A percentile compares a stretch with the other conserved stretches of the same genome.
These are phyloP conservation scores for Drosophila yakuba DNA, from an alignment of 1,140 invertebrate species.

Conservation along the genomic window DNA sequence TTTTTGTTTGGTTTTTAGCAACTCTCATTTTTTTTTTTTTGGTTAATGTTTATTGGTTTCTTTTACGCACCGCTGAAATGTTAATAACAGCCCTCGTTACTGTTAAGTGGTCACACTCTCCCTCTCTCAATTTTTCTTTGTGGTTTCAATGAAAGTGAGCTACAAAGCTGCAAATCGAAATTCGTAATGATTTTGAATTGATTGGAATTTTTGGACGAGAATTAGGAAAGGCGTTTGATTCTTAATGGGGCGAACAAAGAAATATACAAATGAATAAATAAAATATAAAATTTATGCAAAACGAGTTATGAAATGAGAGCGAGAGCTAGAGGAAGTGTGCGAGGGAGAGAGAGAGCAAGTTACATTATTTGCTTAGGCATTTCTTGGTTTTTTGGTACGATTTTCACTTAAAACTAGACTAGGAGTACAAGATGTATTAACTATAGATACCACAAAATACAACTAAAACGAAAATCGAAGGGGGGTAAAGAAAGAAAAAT, in stretches of 20 bases:
- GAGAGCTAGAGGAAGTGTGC: conserved; percentile 27
- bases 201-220: conserved; percentile 23
- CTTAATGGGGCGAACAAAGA: conserved; percentile 2
- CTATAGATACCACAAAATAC: conserved; percentile 16
- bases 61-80: conserved; percentile 40
- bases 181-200: conserved; percentile 31
- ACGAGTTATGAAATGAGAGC: conserved; percentile 41
- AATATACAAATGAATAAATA: conserved; percentile 7
- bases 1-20: conserved; percentile 42
- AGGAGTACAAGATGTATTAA: conserved; percentile 52
- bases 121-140: conserved; percentile 27
- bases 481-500: conserved; percentile 50
- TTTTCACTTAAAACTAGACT: conserved; percentile 52
- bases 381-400: neutral
- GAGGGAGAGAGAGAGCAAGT: conserved; percentile 34
- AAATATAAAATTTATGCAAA: conserved; percentile 13
- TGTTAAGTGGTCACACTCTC: conserved; percentile 18
- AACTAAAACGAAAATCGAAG: conserved; percentile 65
- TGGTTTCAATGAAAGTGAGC: conserved; percentile 53
- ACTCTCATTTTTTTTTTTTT: conserved; percentile 34
- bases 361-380: conserved; percentile 19
- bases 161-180: conserved; percentile 54
- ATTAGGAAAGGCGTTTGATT: conserved; percentile 15
- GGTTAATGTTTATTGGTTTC: conserved; percentile 44
- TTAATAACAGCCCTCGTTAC: conserved; percentile 33